Evolutionary conservation across 2,888 invertebrate genomes (phyloP), one percentile per base, ranked within the genome.

Genomic region (Ormyrus rosae): DNA sequence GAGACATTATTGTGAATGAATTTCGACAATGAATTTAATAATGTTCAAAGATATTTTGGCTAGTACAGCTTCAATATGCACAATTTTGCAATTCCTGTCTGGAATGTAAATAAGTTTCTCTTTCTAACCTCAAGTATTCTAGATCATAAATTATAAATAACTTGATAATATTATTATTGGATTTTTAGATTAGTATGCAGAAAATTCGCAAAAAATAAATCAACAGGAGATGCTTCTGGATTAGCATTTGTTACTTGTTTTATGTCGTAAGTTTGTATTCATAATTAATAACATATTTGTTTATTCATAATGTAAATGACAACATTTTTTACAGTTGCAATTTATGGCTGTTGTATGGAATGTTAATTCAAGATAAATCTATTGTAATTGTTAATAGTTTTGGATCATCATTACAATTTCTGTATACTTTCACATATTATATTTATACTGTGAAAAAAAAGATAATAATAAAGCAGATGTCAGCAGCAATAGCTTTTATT

Each of bases 331-430:
- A 80, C 92, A 96, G 96, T 83, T 94, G 95, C 86, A 93, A 93
- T 84, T 91, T 96, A 78, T 97, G 97, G 97, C 90, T 96, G 53
- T 92, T 95, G 69, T 97, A 97, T 91, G 97, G 96, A 53, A 91
- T 95, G 83, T 90, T 95, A 76, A 95, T 95, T 85, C 91, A 92
- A 83, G 96, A 97, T 88, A 91, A 91, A 73, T 95, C 94, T 80
- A 92, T 97, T 84, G 92, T 95, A 72, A 90, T 95, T 86, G 96
- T 97, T 0, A 97, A 97, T 89, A 91, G 92, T 53, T 93, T 96
- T 85, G 97, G 97, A 13, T 89, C 94, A 5, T 90, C 93, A 10
- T 91, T 97, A 69, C 96, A 96, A 92, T 90, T 94, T 67, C 90
- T 92, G 48, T 97, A 97, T 88, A 92, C 94, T 5, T 85, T 94